These are phyloP conservation scores for Tetanocera ferruginea DNA, from an alignment of 2,888 invertebrate genomes.

Conservation along the genomic window DNA sequence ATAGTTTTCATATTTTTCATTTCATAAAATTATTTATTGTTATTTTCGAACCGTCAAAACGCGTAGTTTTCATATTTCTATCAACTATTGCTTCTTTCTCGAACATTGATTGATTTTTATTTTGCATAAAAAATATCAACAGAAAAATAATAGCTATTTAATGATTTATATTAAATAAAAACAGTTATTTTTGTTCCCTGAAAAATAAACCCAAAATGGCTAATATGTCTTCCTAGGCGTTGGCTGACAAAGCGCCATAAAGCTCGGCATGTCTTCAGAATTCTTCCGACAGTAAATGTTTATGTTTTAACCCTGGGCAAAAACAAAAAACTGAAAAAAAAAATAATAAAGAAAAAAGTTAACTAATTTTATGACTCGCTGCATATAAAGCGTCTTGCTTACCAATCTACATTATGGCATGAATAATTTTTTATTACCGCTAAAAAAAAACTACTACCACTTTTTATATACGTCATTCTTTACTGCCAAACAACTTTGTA, in stretches of 20 bases:
- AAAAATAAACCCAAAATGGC: too few species aligned
- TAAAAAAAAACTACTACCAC: neutral
- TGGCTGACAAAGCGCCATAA: neutral
- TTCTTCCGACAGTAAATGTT: constrained; percentile 32
- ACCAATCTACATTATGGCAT: constrained; percentile 58
- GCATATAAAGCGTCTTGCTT: constrained; percentile 56
- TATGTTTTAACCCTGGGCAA: constrained; percentile 25
- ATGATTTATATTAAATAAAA: neutral
- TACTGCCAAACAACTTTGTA: too few species aligned
- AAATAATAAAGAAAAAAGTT: constrained; percentile 40
- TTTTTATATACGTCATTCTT: neutral
- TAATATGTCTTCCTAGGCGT: neutral
- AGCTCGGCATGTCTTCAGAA: neutral
- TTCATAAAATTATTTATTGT: too few species aligned
- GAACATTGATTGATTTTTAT: too few species aligned
- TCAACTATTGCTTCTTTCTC: too few species aligned
- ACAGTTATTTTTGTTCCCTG: too few species aligned
- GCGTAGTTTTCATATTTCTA: too few species aligned
- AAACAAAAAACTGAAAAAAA: neutral
- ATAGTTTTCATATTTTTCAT: too few species aligned
- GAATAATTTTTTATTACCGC: constrained; percentile 62
- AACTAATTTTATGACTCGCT: constrained; percentile 60
- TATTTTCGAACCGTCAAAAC: too few species aligned
- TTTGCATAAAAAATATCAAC: neutral
- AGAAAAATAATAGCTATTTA: neutral